A percentile compares a stretch with the other conserved stretches of the same genome.
Evolutionary conservation across 1,140 invertebrate genomes (phyloP).

Genomic region (Sesamia nonagrioides): DNA sequence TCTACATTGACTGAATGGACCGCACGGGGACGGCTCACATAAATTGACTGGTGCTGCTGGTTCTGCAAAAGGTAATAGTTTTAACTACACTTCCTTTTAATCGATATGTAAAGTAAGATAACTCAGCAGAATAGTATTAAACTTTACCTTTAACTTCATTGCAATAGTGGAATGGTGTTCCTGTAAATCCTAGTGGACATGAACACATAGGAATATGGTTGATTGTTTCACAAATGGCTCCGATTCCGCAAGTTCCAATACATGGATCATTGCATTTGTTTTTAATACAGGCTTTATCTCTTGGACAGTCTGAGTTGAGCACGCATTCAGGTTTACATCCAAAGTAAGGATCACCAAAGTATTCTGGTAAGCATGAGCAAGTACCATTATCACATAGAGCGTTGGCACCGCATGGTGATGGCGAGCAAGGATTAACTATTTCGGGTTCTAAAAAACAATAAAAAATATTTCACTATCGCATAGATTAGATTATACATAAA

Average conservation of each 20-base stretch:
- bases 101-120: neutral
- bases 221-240: conserved; percentile 92
- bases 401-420: conserved; percentile 91
- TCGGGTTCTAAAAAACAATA: conserved; percentile 64
- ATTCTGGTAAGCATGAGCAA: conserved; percentile 91
- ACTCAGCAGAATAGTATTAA: neutral
- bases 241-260: conserved; percentile 91
- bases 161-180: conserved; percentile 93
- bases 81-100: neutral
- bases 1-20: conserved; percentile 91
- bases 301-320: conserved; percentile 90
- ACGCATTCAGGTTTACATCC: conserved; percentile 91
- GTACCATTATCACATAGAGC: conserved; percentile 88
- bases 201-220: conserved; percentile 93
- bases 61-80: conserved; percentile 67
- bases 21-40: conserved; percentile 90
- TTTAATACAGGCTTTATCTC: conserved; percentile 91
- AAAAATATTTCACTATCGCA: neutral
- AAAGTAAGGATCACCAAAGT: conserved; percentile 88
- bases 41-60: conserved; percentile 73
- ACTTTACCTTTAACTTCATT: conserved; percentile 77
- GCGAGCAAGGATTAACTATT: conserved; percentile 88
- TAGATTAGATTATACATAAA: neutral
- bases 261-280: conserved; percentile 93
- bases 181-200: conserved; percentile 89